phyloP scores from a whole-genome alignment of 1,140 invertebrate genomes.

The Paracyclopina nana region DNA sequence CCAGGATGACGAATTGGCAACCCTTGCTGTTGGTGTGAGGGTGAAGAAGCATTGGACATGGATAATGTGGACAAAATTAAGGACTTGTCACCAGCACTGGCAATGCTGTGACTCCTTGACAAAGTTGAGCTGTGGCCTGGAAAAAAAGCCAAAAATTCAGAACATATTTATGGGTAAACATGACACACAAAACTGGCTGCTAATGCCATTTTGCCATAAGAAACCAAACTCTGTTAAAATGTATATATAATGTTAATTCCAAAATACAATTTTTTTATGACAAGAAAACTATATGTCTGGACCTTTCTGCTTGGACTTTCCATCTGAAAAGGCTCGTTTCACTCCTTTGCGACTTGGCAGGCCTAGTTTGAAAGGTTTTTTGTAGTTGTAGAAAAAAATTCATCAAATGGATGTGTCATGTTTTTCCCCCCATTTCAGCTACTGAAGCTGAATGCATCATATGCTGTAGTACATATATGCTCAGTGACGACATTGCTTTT shows the following conservation, averaged over 20 bases:
- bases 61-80: background rate
- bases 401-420: too few relatives aligned
- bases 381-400: too few relatives aligned
- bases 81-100: background rate
- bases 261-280: background rate
- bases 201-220: background rate
- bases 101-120: background rate
- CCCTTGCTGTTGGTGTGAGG: background rate
- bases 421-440: too few relatives aligned
- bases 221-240: background rate
- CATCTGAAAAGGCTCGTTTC: too few relatives aligned
- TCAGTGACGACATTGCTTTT: too few relatives aligned
- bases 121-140: background rate
- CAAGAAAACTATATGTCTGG: background rate
- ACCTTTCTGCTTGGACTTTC: too few relatives aligned
- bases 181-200: background rate
- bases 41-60: background rate
- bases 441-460: too few relatives aligned
- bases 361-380: too few relatives aligned
- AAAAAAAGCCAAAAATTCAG: background rate
- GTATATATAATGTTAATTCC: background rate
- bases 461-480: too few relatives aligned
- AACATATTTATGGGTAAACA: background rate
- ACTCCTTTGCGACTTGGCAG: too few relatives aligned
- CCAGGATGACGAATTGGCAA: background rate